Evolutionary conservation across 2,797 vertebrate genomes (phyloP).

Genomic region (Phylloscopus collybita): DNA sequence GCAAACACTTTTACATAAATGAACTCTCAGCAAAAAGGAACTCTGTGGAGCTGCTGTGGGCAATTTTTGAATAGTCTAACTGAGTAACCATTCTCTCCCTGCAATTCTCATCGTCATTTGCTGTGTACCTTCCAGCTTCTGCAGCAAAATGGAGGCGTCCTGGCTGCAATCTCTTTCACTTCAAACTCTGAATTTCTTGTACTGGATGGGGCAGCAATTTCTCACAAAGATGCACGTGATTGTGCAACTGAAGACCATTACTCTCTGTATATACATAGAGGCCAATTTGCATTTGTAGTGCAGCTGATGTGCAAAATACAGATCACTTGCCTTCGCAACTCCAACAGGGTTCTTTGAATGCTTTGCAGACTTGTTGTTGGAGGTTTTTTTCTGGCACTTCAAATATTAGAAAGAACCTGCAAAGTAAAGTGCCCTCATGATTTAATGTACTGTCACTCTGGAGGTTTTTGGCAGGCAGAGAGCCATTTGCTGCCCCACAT

Average conservation of each 20-base stretch:
- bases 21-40: constrained; percentile 49
- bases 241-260: not conserved
- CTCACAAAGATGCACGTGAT: not conserved
- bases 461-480: rapidly evolving
- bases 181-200: not conserved
- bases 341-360: not conserved
- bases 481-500: not conserved
- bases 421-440: not conserved
- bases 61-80: not conserved
- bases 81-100: not conserved
- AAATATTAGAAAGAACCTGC: not conserved
- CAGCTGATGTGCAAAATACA: not conserved
- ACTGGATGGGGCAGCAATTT: not conserved
- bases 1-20: constrained; percentile 41
- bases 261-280: rapidly evolving
- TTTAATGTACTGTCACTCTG: not conserved
- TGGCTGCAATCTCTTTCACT: not conserved
- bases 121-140: not conserved
- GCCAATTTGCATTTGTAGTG: not conserved
- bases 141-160: not conserved
- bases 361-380: not conserved
- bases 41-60: not conserved
- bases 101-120: constrained; percentile 25
- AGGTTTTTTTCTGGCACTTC: not conserved
- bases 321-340: not conserved